Base-by-base conservation (phyloP, 2,888 invertebrate species). In the Pristionchus fissidentatus region DNA sequence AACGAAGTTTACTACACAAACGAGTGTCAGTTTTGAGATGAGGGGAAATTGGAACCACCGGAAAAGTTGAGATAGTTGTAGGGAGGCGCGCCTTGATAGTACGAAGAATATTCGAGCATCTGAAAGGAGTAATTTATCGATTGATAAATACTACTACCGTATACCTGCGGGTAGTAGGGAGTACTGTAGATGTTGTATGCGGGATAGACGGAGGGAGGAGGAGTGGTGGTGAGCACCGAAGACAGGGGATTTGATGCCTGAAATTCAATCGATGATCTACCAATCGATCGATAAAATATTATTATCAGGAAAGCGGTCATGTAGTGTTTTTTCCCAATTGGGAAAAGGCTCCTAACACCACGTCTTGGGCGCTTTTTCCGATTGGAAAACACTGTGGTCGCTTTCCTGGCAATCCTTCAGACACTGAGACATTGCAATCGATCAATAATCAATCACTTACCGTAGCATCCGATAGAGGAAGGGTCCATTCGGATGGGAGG, bases 151-250 rank as follows among this genome's bases (percentile, higher is more conserved):
- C n/a, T 0, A 7, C 26, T 46, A 38, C 46, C 35, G 46, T 43
- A 38, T 62, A 81, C 80, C 46, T 81, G 80, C 26, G 80, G 80
- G 46, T 81, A 77, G 75, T 77, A 46, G 75, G 75, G 49, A 49
- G 32, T 77, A 10, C 49, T 49, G 75, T 49, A 77, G 75, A 77
- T 29, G 75, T 77, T 77, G 75, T 70, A 70, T 38, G 38, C 41
- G 13, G 70, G 79, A 38, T 79, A 79, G 1, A 15, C 35, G 1
- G 5, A 10, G 29, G 79, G 79, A 35, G 78, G 78, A 35, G 78
- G 78, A 22, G 78, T 35, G 1, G 78, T 35, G 13, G 78, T 26
- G 26, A 60, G 29, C 60, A 80, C 57, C 10, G 80, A 41, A 22
- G 80, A 80, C 0, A 80, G 60, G 0, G 78, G 43, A 8, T 73